Base-by-base conservation (phyloP, 2,888 invertebrate genomes). In the Oscheius sp. region DNA sequence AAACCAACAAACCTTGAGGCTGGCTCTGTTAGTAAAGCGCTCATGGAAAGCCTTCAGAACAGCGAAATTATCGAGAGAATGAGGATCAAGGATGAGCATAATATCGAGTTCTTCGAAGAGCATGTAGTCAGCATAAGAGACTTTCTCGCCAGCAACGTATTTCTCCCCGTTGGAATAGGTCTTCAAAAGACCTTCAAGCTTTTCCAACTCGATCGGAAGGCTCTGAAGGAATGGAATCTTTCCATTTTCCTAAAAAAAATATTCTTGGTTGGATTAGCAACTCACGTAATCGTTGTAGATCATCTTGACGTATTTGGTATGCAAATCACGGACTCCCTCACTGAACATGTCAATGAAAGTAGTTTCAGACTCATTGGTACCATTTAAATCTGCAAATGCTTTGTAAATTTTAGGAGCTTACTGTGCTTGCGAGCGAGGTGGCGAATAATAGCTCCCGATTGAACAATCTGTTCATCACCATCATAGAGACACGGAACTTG, bases 81-180 rank as follows among this genome's bases (percentile, higher is more conserved):
- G 61, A 22, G 74, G 68, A 3, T 68, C 67, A 45, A 82, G 73
- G 28, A 77, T 67, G n/a, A 51, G 51, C 12, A 28, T 12, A 30
- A 78, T 73, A 74, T 82, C 81, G 47, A 81, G 74, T 61, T 78
- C 77, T 61, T 83, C 83, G 74, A 76, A 82, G 22, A 81, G 65
- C 12, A 71, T 68, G 67, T 82, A 83, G 69, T 82, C 82, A 2
- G 80, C 81, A 68, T 70, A 82, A 49, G 73, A 71, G 61, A 78
- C 70, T 63, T 79, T 74, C 49, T 75, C 74, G 8, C 79, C 79
- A 26, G 72, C 68, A 0, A 80, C 74, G 61, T 68, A 80, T 51
- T 73, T 71, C 66, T 77, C 74, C 54, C 78, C 81, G 50, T 75
- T 72, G 33, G 66, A 67, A 66, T 73, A 72, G 22, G 71, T 77